Base-by-base conservation (phyloP, 1,140 invertebrate genomes). In the Drosophila aff. region DNA sequence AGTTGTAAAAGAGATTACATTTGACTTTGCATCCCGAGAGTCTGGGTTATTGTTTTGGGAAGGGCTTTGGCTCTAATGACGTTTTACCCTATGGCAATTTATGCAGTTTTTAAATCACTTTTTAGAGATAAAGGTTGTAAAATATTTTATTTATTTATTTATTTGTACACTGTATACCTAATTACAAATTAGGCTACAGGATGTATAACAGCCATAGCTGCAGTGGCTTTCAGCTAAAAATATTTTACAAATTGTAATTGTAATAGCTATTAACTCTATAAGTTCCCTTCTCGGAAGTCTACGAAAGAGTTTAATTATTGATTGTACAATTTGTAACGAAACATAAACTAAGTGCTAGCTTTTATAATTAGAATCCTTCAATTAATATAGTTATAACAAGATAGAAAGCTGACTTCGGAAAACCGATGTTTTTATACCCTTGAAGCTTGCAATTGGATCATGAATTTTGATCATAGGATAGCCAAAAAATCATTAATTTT, bases 1-100 rank as follows among this genome's bases (percentile, higher is more conserved):
- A 33, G 36, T 63, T 44, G 21, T 44, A 36, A 33, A 44, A 33
- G 16, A 44, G 40, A 64, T 66, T 63, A 26, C n/a, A 62, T 36
- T 63, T 36, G 28, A 18, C 31, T 62, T 7, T 26, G 13, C 26
- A 40, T 62, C 63, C 31, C 8, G 5, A 18, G 21, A 57, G 36
- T 57, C 21, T 57, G 36, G 53, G 36, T 57, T 57, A 26, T n/a
- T n/a, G 15, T 23, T 57, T 26, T 26, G 7, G 36, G 36, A 40
- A 26, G 21, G 15, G 28, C 55, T 26, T 58, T 26, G 10, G 21
- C 2, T 41, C 36, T 41, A 58, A 58, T 58, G 36, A 21, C 53
- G 23, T 23, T 38, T 23, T 16, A 18, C 18, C 52, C 38, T 6
- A 5, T 38, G 33, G 18, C 33, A 55, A 55, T 38, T 16, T 53